These are phyloP conservation scores for Lamellibrachia satsuma DNA, from an alignment of 2,888 invertebrate genomes.

Conservation along the genomic window DNA sequence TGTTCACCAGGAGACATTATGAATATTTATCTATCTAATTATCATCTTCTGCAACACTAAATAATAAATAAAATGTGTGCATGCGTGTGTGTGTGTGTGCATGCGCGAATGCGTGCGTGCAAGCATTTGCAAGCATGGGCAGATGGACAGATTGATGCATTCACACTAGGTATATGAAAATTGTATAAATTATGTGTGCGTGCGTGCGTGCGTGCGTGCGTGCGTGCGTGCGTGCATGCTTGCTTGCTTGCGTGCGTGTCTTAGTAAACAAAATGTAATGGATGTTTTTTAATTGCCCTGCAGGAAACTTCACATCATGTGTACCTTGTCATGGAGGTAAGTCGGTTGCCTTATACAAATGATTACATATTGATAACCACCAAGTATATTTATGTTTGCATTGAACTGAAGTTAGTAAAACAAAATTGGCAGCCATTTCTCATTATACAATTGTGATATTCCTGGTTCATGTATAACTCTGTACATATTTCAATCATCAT, in stretches of 20 bases:
- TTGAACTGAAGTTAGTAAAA: not conserved
- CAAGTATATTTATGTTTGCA: not conserved
- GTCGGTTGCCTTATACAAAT: slow-evolving; percentile 53
- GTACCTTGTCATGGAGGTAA: slow-evolving; percentile 97
- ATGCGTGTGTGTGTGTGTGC: not conserved
- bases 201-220: no score
- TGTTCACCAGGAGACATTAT: not conserved
- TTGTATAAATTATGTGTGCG: not conserved
- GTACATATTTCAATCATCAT: not conserved
- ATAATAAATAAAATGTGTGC: not conserved
- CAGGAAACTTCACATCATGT: slow-evolving; percentile 92
- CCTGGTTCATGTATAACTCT: not conserved
- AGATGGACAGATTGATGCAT: not conserved
- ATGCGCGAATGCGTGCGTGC: not conserved
- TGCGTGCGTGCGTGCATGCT: no score
- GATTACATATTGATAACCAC: not conserved
- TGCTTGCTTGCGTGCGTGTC: no score
- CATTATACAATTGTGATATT: not conserved
- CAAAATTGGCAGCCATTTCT: not conserved
- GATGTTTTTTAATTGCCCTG: slow-evolving; percentile 48
- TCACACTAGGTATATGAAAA: not conserved
- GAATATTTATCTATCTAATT: not conserved
- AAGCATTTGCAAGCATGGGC: not conserved
- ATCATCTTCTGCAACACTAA: not conserved
- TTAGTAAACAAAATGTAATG: not conserved